Evolutionary conservation across 1,140 invertebrate species (phyloP).

Genomic region (Coptotermes formosanus): DNA sequence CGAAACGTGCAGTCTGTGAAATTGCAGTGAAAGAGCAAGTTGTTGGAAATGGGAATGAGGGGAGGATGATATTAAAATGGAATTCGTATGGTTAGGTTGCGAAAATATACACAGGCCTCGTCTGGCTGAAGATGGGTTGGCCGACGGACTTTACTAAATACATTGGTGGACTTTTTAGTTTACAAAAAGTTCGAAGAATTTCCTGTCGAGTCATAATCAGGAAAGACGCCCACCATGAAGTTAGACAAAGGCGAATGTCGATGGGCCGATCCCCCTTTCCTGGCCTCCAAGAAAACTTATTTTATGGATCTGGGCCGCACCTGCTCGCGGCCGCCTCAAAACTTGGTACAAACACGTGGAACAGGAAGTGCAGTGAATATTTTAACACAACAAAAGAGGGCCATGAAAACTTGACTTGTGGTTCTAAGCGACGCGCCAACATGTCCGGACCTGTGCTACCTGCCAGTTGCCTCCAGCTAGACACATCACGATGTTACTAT

Average conservation of each 20-base stretch:
- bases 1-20: no score
- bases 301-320: background rate
- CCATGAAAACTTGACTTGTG: background rate
- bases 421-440: background rate
- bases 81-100: no score
- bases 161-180: no score
- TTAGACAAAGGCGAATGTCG: background rate
- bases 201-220: no score
- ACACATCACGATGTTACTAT: background rate
- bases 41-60: no score
- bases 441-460: background rate
- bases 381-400: background rate
- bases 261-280: background rate
- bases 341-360: background rate
- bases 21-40: no score
- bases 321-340: background rate
- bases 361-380: background rate
- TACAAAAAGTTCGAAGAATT: no score
- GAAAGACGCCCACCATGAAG: no score
- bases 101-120: no score
- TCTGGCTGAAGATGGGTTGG: no score
- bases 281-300: background rate
- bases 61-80: no score
- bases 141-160: no score
- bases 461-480: background rate